Conservation (phyloP, 2,113 vertebrate species). For the Coturnix japonica region DNA sequence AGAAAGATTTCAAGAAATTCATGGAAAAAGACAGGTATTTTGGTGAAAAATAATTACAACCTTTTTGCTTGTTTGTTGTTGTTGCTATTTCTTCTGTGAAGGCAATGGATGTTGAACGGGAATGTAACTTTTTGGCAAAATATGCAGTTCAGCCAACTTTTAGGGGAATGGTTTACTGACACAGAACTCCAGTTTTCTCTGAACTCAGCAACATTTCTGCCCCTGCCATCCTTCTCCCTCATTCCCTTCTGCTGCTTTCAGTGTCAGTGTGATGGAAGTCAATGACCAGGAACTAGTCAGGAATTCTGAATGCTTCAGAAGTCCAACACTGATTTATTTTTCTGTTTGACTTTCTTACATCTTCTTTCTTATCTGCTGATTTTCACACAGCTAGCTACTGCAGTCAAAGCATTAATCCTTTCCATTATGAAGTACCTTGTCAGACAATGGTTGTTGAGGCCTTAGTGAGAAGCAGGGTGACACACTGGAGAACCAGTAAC, state of each 20-base stretch:
- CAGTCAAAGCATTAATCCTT: not conserved
- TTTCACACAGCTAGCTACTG: not conserved
- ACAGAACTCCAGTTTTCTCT: not conserved
- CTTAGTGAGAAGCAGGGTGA: not conserved
- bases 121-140: not conserved
- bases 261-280: not conserved
- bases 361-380: not conserved
- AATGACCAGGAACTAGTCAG: not conserved
- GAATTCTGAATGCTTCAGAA: not conserved
- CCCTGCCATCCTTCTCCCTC: not conserved
- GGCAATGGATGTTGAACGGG: not conserved
- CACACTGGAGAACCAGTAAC: not conserved
- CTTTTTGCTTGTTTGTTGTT: not conserved
- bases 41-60: not conserved
- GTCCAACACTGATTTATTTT: not conserved
- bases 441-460: not conserved
- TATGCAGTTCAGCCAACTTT: not conserved
- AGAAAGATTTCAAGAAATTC: constrained; percentile 84
- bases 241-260: not conserved
- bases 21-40: constrained; percentile 90
- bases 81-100: not conserved
- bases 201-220: not conserved
- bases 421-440: not conserved
- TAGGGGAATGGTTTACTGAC: not conserved
- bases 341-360: not conserved